Percentiles rank a stretch among this genome's conserved stretches.
phyloP scores from a whole-genome alignment of 2,888 invertebrate species.

The Elmis aenea region DNA sequence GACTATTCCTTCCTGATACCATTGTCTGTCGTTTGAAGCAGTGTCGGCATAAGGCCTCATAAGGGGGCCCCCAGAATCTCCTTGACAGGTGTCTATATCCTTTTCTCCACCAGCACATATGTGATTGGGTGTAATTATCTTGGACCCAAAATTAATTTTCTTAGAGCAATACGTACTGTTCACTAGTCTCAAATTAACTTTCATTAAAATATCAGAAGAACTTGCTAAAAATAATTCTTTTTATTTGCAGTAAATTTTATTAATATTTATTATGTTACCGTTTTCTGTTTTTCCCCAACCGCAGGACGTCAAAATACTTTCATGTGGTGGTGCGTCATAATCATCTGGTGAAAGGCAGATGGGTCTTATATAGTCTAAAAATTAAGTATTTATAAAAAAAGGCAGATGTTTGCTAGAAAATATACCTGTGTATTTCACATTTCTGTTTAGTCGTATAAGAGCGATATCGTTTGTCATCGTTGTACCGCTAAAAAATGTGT shows the following conservation, averaged over 20 bases:
- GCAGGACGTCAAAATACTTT: conserved; percentile 13
- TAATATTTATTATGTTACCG: conserved; percentile 11
- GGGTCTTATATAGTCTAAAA: conserved; percentile 50
- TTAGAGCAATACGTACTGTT: conserved; percentile 6
- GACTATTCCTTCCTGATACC: conserved; percentile 58
- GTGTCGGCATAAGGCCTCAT: conserved; percentile 4
- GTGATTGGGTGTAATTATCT: conserved; percentile 21
- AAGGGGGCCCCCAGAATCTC: conserved; percentile 74
- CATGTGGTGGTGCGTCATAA: conserved; percentile 1
- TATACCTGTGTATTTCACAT: conserved; percentile 47
- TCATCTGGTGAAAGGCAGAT: conserved; percentile 51
- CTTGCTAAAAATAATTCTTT: too few relatives aligned
- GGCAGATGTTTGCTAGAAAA: too few relatives aligned
- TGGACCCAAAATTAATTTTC: conserved; percentile 2
- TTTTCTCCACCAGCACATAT: conserved; percentile 38
- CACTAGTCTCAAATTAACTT: conserved; percentile 17
- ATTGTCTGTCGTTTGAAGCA: neutral
- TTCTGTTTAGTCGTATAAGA: conserved; percentile 48
- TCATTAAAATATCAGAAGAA: conserved; percentile 11
- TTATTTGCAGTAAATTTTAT: too few relatives aligned
- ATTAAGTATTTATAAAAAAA: too few relatives aligned
- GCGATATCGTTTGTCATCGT: conserved; percentile 35
- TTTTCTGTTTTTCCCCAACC: conserved; percentile 14
- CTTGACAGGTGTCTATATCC: conserved; percentile 64
- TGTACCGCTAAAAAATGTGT: conserved; percentile 30